phyloP scores from a whole-genome alignment of 2,113 vertebrate genomes.

The Brachionichthys hirsutus region DNA sequence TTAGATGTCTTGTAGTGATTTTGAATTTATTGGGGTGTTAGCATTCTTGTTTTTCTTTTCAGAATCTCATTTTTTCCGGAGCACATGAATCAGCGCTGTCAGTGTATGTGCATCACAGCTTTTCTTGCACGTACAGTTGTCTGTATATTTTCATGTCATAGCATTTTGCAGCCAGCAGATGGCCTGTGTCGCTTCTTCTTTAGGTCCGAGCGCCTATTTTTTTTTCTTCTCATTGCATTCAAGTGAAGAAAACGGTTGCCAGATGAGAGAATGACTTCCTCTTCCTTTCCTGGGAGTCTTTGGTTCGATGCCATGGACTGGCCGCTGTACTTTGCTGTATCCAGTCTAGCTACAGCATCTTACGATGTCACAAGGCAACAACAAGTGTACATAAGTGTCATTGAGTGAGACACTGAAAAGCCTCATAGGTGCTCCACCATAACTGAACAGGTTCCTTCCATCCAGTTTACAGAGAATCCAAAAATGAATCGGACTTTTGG shows the following conservation, averaged over 20 bases:
- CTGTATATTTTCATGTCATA: not conserved
- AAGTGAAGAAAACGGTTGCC: conserved; percentile 1
- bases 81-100: not conserved
- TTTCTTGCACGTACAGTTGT: not conserved
- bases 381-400: conserved; percentile 2
- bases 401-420: conserved; percentile 8
- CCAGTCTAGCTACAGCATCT: conserved; percentile 5
- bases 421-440: not conserved
- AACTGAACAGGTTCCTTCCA: not conserved
- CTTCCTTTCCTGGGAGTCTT: not conserved
- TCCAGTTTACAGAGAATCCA: not conserved
- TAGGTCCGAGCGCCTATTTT: too few species aligned
- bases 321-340: not conserved
- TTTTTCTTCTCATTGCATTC: conserved; percentile 5
- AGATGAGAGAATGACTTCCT: not conserved
- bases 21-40: not conserved
- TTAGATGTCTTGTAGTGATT: not conserved
- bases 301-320: conserved; percentile 8
- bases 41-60: not conserved
- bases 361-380: too few species aligned
- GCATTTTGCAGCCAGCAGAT: conserved; percentile 53
- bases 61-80: not conserved
- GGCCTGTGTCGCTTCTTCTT: conserved; percentile 33
- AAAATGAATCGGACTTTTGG: too few species aligned
- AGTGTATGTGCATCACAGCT: not conserved